These are phyloP conservation scores for Bedellia somnulentella DNA, from an alignment of 2,888 invertebrate genomes.

Conservation along the genomic window DNA sequence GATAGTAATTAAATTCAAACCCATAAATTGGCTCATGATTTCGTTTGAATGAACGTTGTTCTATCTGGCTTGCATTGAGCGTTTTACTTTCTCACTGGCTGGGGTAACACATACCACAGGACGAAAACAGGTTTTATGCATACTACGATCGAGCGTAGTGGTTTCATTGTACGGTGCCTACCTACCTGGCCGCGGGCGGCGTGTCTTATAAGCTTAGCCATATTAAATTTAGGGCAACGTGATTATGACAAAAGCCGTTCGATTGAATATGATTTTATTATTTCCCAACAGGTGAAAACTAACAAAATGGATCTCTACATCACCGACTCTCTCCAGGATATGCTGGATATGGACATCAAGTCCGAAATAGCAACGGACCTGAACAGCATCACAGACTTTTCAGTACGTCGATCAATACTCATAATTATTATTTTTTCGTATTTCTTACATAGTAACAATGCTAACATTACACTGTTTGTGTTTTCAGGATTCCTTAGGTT, in stretches of 20 bases:
- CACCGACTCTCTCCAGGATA: slow-evolving; percentile 80
- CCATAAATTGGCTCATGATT: too few relatives aligned
- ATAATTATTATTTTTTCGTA: too few relatives aligned
- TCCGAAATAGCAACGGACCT: slow-evolving; percentile 81
- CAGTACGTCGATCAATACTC: too few relatives aligned
- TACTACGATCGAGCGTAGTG: slow-evolving; percentile 39
- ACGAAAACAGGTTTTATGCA: slow-evolving; percentile 51
- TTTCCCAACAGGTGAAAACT: slow-evolving; percentile 56
- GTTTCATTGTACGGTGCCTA: slow-evolving; percentile 28
- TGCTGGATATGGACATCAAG: slow-evolving; percentile 88
- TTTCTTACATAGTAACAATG: too few relatives aligned
- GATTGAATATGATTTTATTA: too few relatives aligned
- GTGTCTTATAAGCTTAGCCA: too few relatives aligned
- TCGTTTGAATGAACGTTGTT: slow-evolving; percentile 13
- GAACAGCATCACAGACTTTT: slow-evolving; percentile 70
- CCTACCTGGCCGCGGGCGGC: slow-evolving; percentile 4
- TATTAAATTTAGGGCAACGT: too few relatives aligned
- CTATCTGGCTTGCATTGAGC: slow-evolving; percentile 17
- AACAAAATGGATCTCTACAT: slow-evolving; percentile 65
- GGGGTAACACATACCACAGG: slow-evolving; percentile 38
- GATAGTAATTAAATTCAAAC: too few relatives aligned
- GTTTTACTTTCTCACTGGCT: slow-evolving; percentile 13
- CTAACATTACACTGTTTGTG: too few relatives aligned
- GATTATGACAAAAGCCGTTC: too few relatives aligned
- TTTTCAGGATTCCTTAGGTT: slow-evolving; percentile 60